Evolutionary conservation across 2,113 vertebrate genomes (phyloP).

Genomic region (Nymphicus hollandicus): DNA sequence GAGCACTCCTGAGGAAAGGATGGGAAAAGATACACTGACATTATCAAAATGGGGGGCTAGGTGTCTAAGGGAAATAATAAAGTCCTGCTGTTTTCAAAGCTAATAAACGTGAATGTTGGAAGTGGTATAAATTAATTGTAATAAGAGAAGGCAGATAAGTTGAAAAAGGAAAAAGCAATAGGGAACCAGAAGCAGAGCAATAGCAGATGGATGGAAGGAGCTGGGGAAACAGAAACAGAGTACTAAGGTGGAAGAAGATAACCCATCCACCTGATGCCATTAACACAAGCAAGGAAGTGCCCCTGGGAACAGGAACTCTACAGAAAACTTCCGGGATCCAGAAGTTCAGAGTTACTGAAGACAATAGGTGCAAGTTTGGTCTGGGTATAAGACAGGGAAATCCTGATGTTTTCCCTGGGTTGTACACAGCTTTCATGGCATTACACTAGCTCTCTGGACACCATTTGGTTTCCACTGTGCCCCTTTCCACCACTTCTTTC

Average conservation of each 20-base stretch:
- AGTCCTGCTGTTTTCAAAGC: neutral
- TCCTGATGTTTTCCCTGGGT: neutral
- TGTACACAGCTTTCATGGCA: neutral
- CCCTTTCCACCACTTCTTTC: neutral
- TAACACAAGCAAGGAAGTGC: neutral
- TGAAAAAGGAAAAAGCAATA: neutral
- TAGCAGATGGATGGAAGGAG: neutral
- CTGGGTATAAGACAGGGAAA: neutral
- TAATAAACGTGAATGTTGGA: neutral
- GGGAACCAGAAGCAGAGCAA: neutral
- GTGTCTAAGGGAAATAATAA: neutral
- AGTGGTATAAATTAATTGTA: neutral
- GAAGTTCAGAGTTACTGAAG: neutral
- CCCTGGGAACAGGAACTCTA: neutral
- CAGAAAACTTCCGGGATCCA: neutral
- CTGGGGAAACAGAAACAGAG: neutral
- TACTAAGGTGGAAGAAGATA: neutral
- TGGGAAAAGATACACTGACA: neutral
- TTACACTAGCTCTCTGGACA: neutral
- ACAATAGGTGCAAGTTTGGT: neutral
- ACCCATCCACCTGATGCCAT: neutral
- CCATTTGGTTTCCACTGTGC: neutral
- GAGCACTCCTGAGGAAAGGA: neutral
- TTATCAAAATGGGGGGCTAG: neutral
- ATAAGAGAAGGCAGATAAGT: neutral